Evolutionary conservation across 2,888 invertebrate species (phyloP), one percentile per base, ranked within the genome.

Genomic region (Dolichopus griseipennis): DNA sequence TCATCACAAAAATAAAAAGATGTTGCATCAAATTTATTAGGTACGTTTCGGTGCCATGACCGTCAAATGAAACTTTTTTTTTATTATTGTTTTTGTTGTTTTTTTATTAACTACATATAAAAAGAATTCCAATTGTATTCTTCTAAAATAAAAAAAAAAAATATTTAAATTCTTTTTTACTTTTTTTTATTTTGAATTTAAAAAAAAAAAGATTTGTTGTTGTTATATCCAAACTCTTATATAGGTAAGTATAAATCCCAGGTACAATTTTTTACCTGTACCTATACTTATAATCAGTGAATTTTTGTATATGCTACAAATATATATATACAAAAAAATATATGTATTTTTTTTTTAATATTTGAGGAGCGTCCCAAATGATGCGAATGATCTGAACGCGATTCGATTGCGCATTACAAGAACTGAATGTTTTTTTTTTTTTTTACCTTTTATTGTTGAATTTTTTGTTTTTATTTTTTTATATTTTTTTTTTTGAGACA

Each of bases 21-120:
- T 52, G 52, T 52, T 52, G 52, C 52, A 52, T 52, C 52, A 52
- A 52, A 52, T 52, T 52, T n/a, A n/a, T 52, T 52, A 52, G 52
- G 15, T 52, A n/a, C 52, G 18, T 52, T 52, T 15, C 52, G 15
- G 15, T 52, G 52, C 52, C 52, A 18, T 52, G 52, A 52, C 52
- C 52, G 52, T 52, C 52, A 52, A 52, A 9, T 18, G n/a, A 12
- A 52, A 52, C 18, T 15, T n/a, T 52, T n/a, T 12, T 52, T 18
- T 52, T 52, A 15, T 52, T 52, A 4, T 43, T 43, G 43, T 43
- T 43, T 43, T 37, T 37, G 10, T 37, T 43, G 43, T 43, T 52
- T 52, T n/a, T 52, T 52, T 6, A 52, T 41, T 41, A 9, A 41
- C 41, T 41, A 12, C 15, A 41, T 52, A 18, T 52, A 52, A 52